phyloP scores from a whole-genome alignment of 2,113 vertebrate species.

The Indicator indicator region DNA sequence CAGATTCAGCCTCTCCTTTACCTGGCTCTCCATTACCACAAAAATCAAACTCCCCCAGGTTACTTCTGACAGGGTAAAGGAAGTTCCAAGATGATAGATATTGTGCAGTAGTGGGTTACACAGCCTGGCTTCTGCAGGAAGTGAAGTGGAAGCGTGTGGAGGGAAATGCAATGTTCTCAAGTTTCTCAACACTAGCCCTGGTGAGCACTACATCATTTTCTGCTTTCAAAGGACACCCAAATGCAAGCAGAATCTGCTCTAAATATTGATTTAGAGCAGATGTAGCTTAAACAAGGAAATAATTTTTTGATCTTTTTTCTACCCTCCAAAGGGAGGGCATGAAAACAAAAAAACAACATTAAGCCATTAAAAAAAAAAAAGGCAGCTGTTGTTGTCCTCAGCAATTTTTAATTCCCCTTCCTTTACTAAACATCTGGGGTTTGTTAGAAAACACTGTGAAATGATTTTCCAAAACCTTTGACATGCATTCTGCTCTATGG shows the following conservation, averaged over 20 bases:
- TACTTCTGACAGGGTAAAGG: background rate
- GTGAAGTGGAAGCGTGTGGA: rapidly evolving
- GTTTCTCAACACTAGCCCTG: background rate
- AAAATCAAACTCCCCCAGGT: background rate
- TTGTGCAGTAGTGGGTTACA: background rate
- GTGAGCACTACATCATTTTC: background rate
- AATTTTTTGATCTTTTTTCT: background rate
- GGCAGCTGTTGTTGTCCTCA: background rate
- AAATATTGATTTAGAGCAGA: conserved; percentile 39
- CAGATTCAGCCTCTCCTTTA: background rate
- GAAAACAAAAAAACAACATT: background rate
- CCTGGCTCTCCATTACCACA: background rate
- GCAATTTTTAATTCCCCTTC: conserved; percentile 37
- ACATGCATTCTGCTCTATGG: background rate
- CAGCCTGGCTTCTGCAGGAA: background rate
- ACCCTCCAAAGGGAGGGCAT: background rate
- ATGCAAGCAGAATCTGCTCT: background rate
- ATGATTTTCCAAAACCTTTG: conserved; percentile 41
- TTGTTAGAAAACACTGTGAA: conserved; percentile 38
- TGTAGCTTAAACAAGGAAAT: conserved; percentile 15
- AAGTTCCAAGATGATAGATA: background rate
- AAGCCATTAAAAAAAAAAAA: conserved; percentile 49
- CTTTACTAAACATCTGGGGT: conserved; percentile 28
- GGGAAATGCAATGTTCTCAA: background rate
- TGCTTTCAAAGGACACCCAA: background rate